Conservation (phyloP, 2,113 vertebrate genomes). For the Bolborhynchus lineola region DNA sequence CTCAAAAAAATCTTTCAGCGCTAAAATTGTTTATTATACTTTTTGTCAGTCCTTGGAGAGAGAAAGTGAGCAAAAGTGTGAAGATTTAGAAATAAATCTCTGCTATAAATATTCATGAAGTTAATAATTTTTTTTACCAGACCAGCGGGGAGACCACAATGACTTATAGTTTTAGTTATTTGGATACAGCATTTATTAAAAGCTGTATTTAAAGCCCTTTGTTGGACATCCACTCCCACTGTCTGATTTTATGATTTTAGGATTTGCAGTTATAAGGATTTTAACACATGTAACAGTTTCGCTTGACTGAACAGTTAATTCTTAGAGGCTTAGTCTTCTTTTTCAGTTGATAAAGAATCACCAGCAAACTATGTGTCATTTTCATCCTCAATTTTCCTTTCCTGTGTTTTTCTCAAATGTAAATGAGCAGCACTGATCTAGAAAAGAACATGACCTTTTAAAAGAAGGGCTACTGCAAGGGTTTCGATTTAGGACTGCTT, state of each 20-base stretch:
- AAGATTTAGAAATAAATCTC: not conserved
- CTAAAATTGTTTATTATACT: not conserved
- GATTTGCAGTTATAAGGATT: conserved; percentile 46
- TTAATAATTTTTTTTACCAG: not conserved
- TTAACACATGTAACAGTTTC: conserved; percentile 35
- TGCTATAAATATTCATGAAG: conserved; percentile 21
- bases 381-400: not conserved
- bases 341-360: conserved; percentile 16
- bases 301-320: conserved; percentile 6
- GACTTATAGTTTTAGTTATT: not conserved
- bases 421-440: not conserved
- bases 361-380: not conserved
- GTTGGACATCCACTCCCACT: not conserved
- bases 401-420: not conserved
- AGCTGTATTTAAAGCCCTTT: conserved; percentile 6
- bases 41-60: not conserved
- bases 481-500: not conserved
- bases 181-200: conserved; percentile 19
- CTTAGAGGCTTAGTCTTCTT: not conserved
- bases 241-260: conserved; percentile 7
- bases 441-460: not conserved
- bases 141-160: not conserved
- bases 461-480: not conserved
- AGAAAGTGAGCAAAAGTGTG: not conserved
- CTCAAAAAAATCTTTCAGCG: not conserved